Percentiles rank a stretch among this genome's conserved stretches.
These are phyloP conservation scores for Drosophila koepferae DNA, from an alignment of 2,888 invertebrate genomes.

Conservation along the genomic window DNA sequence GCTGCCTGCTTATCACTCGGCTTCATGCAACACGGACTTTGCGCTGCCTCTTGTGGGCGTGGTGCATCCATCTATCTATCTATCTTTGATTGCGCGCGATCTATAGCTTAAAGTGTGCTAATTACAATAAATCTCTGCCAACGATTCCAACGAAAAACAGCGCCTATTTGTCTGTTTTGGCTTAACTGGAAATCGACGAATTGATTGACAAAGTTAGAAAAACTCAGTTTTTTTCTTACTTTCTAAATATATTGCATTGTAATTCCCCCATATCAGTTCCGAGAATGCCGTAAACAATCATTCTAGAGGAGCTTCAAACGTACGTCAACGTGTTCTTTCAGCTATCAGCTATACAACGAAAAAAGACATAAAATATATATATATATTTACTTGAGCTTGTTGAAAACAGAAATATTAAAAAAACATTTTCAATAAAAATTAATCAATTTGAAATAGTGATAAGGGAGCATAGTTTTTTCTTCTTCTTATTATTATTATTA, in stretches of 20 bases:
- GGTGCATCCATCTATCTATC: neutral
- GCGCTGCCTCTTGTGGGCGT: slow-evolving; percentile 18
- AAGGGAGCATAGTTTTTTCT: neutral
- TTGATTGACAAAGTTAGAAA: neutral
- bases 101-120: slow-evolving; percentile 8
- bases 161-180: slow-evolving; percentile 37
- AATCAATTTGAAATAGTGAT: slow-evolving; percentile 1
- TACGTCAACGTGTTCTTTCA: neutral
- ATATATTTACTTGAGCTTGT: slow-evolving; percentile 1
- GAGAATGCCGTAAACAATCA: neutral
- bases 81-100: slow-evolving; percentile 14
- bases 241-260: slow-evolving; percentile 1
- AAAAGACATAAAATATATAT: slow-evolving; percentile 1
- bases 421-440: neutral
- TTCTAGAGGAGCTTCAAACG: neutral
- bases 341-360: neutral
- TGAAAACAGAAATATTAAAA: slow-evolving; percentile 7
- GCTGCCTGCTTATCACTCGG: slow-evolving; percentile 56
- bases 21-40: slow-evolving; percentile 54
- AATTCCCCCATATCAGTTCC: neutral
- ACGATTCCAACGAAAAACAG: neutral
- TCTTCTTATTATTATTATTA: neutral
- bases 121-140: slow-evolving; percentile 1
- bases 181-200: slow-evolving; percentile 7
- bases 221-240: neutral